Evolutionary conservation across 2,797 vertebrate genomes (phyloP).

Genomic region (Synaphobranchus kaupii): DNA sequence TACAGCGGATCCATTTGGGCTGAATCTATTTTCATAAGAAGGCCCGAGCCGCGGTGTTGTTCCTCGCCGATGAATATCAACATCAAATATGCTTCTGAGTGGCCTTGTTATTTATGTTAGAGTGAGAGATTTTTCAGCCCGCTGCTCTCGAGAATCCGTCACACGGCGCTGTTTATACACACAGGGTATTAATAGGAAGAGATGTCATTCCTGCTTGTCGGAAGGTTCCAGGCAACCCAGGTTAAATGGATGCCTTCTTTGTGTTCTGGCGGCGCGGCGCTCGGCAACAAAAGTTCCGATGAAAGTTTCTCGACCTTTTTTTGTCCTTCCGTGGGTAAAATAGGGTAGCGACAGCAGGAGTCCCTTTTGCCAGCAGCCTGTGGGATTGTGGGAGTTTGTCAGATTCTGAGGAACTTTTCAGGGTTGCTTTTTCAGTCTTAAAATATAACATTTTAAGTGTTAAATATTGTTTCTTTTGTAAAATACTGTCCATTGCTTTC

Average conservation of each 20-base stretch:
- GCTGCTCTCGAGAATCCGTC: constrained; percentile 95
- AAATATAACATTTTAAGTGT: too few relatives aligned
- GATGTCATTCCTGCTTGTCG: constrained; percentile 91
- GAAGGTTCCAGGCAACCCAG: constrained; percentile 90
- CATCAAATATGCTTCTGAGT: constrained; percentile 99
- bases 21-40: constrained; percentile 98
- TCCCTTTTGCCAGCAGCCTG: neutral
- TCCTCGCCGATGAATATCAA: constrained; percentile 98
- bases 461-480: too few relatives aligned
- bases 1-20: constrained; percentile 97
- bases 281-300: constrained; percentile 69
- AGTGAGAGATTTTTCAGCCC: constrained; percentile 83
- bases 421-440: too few relatives aligned
- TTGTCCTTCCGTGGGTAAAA: neutral
- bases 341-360: neutral
- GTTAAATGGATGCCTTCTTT: constrained; percentile 82
- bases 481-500: neutral
- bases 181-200: constrained; percentile 93
- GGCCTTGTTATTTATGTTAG: constrained; percentile 99
- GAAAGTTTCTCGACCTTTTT: constrained; percentile 59
- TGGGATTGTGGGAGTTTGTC: neutral
- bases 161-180: constrained; percentile 98
- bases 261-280: constrained; percentile 58
- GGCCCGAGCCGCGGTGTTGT: constrained; percentile 84
- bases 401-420: too few relatives aligned